Evolutionary conservation across 30 jellyfish, hydroid and myxozoan species (phyloP), one percentile per base, ranked within the genome.

Genomic region (Phacellophora camtschatica): DNA sequence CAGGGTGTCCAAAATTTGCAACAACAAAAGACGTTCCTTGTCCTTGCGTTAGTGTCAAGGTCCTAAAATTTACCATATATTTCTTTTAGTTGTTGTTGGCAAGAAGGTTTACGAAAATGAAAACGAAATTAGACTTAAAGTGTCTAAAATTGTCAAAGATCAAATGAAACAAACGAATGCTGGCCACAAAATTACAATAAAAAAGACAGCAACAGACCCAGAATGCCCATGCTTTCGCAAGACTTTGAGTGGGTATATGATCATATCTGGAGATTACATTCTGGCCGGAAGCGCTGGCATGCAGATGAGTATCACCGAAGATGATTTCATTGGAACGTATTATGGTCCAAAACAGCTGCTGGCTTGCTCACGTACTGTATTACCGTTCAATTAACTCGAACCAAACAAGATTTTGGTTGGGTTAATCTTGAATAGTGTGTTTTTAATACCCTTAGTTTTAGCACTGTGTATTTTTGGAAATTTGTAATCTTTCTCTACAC

Each of bases 301-400:
- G 20, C 59, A 45, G 2, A 4, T 53, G 51, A 55, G 66, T 32
- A 1, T 56, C 4, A 53, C 36, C 0, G 83, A 48, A 3, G 83
- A 25, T 1, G 83, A 80, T 51, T 62, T 36, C 39, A 36, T 66
- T 32, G 84, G 84, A 29, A 46, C 19, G 53, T 80, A 43, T 48
- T 64, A 65, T 24, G 84, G 91, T 5, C 58, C 57, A 9, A 66
- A 80, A 57, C 83, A 80, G 62, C 31, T 80, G 25, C 2, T 46
- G 29, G 29, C 3, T 13, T 46, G 61, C 61, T 11, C 27, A 46
- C 4, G 4, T n/a, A n/a, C n/a, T n/a, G n/a, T n/a, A n/a, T n/a
- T n/a, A n/a, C n/a, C n/a, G n/a, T n/a, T n/a, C n/a, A n/a, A n/a
- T n/a, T n/a, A n/a, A n/a, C n/a, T n/a, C n/a, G n/a, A n/a, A n/a